Evolutionary conservation across 2,113 vertebrate genomes (phyloP).

Genomic region (Alligator sinensis): DNA sequence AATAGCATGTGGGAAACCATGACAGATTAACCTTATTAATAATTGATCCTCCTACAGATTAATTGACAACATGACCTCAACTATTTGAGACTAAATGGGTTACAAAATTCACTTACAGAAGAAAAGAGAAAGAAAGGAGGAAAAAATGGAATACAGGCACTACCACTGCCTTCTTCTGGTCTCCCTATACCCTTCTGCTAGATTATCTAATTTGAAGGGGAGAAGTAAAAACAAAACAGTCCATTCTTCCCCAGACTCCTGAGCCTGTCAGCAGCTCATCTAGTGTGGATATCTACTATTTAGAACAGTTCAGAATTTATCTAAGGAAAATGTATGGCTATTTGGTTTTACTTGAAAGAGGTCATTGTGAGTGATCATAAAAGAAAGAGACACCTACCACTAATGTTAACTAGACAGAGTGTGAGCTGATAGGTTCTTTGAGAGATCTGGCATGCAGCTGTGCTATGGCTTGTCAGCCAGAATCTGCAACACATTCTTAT

Average conservation of each 20-base stretch:
- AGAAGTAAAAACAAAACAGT: neutral
- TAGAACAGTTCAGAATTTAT: neutral
- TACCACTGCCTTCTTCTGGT: neutral
- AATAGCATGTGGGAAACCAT: neutral
- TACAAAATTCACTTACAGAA: neutral
- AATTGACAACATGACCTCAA: neutral
- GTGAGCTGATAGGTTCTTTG: neutral
- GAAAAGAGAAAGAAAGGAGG: neutral
- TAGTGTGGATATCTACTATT: neutral
- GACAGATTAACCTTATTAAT: accelerated
- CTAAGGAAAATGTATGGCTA: accelerated
- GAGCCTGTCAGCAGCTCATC: neutral
- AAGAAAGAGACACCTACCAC: neutral
- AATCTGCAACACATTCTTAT: neutral
- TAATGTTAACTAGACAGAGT: neutral
- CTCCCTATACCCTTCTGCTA: neutral
- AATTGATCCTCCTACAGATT: neutral
- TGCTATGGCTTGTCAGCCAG: neutral
- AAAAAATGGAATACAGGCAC: neutral
- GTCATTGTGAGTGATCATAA: neutral
- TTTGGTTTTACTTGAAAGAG: neutral
- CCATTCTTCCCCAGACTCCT: neutral
- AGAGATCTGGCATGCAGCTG: neutral
- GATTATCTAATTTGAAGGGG: neutral
- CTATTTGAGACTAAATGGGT: neutral